Evolutionary conservation across 2,888 invertebrate species (phyloP), one percentile per base, ranked within the genome.

Genomic region (Pharmacophagus antenor): DNA sequence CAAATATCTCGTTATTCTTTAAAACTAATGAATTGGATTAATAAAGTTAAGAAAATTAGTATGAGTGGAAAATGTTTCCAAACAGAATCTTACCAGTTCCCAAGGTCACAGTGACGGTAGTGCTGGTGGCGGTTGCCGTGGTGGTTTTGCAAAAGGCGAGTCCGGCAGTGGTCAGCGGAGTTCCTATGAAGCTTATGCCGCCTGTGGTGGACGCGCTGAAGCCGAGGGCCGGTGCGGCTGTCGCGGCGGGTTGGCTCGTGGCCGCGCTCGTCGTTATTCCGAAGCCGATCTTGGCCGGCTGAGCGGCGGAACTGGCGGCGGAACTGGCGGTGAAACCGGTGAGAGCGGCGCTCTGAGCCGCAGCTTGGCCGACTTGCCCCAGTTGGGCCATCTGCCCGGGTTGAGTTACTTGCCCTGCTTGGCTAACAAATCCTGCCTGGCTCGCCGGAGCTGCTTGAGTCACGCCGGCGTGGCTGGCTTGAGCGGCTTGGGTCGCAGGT

Each of bases 71-170:
- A 27, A 10, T 27, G 7, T 27, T 10, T 10, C 10, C 10, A 1
- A 10, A 12, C 15, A 31, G 15, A 52, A 58, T 68, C 74, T 69
- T 41, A 77, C 77, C 68, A 37, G 71, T 61, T 12, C 70, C 69
- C 18, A 73, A 68, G 22, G n/a, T n/a, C n/a, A n/a, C n/a, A n/a
- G n/a, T n/a, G 2, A 15, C 15, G 15, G 31, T 31, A 4, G 37
- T 37, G n/a, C 15, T n/a, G 37, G 73, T 67, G 8, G 73, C 60
- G 0, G 74, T 62, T 1, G 75, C 62, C 2, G 71, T 67, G 0
- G 74, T 65, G 0, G 79, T 66, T 58, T 79, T 80, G 1, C 66
- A 61, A 50, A 74, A 72, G 10, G 63, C 44, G 21, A 69, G 15
- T 21, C 64, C 49, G 17, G 52, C 41, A 0, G 37, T 59, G 7